Percentiles rank a stretch among this genome's conserved stretches.
Conservation (phyloP, 2,797 vertebrate genomes). For the Alfaro cultratus region DNA sequence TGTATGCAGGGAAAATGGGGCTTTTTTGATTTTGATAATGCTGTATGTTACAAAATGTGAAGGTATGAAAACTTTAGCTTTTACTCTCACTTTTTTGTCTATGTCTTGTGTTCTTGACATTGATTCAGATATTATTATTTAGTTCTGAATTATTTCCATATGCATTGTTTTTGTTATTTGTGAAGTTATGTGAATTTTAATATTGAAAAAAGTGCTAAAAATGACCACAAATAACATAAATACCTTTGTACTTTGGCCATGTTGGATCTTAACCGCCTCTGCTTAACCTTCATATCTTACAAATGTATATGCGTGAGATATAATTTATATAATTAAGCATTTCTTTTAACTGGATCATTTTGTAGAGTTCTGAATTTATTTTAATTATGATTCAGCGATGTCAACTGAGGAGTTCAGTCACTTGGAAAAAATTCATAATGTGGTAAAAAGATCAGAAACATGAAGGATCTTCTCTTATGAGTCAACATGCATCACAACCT, state of each 20-base stretch:
- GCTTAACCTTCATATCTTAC: not conserved
- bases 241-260: not conserved
- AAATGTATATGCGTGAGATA: not conserved
- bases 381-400: not conserved
- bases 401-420: conserved; percentile 13
- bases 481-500: conserved; percentile 46
- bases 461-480: conserved; percentile 40
- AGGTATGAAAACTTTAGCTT: not conserved
- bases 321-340: not conserved
- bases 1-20: not conserved
- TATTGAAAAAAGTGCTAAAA: not conserved
- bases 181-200: not conserved
- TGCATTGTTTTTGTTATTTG: not conserved
- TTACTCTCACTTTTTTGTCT: not conserved
- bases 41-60: not conserved
- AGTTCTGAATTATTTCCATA: not conserved
- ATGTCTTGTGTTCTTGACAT: not conserved
- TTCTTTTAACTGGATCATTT: not conserved
- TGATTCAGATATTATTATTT: not conserved
- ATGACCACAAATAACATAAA: not conserved
- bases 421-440: conserved; percentile 6
- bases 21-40: not conserved
- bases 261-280: not conserved
- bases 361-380: not conserved
- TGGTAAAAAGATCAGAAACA: conserved; percentile 5